These are phyloP conservation scores for Caenorhabditis inopinata DNA, from an alignment of 1,140 invertebrate genomes.

Conservation along the genomic window DNA sequence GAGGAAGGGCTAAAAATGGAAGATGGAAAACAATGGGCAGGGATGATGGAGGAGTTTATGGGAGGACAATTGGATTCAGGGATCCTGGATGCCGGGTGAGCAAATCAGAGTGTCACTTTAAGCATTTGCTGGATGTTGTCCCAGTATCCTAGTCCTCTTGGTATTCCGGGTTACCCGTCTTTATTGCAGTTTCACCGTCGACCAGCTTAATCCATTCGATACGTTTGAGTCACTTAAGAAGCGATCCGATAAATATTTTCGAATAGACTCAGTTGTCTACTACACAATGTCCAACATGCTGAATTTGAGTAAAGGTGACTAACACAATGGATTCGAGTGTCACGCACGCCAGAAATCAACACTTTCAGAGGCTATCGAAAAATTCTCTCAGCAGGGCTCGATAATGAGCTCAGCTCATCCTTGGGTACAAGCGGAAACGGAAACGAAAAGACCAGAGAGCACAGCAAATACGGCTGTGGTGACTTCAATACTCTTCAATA, in stretches of 20 bases:
- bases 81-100: background rate
- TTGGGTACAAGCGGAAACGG: background rate
- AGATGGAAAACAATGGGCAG: background rate
- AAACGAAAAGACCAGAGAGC: background rate
- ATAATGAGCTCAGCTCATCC: too few species aligned
- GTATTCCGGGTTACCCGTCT: too few species aligned
- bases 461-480: conserved; percentile 1
- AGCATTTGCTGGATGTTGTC: too few species aligned
- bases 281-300: background rate
- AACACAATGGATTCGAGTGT: background rate
- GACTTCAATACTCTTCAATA: background rate
- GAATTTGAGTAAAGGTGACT: background rate
- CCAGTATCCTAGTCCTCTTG: too few species aligned
- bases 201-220: background rate
- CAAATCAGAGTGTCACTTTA: too few species aligned
- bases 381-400: background rate
- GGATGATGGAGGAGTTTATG: background rate
- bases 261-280: background rate
- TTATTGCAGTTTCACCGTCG: background rate
- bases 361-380: background rate
- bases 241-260: background rate
- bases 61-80: background rate
- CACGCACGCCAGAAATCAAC: background rate
- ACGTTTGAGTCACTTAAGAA: background rate
- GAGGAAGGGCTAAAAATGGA: background rate